These are phyloP conservation scores for Pseudolaguvia tuberculata DNA, from an alignment of 2,113 vertebrate genomes.

Conservation along the genomic window DNA sequence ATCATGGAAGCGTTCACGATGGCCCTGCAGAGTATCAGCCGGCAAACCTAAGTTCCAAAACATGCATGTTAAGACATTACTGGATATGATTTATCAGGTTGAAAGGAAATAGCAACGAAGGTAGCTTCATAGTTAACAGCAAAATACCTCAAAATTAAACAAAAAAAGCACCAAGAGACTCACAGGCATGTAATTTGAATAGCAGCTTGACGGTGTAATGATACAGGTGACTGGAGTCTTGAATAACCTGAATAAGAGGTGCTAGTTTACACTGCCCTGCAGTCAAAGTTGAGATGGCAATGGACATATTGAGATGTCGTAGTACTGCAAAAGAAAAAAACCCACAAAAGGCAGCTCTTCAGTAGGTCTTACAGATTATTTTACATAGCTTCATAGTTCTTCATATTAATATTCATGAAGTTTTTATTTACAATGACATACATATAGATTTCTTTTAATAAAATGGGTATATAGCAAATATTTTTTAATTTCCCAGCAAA, in stretches of 20 bases:
- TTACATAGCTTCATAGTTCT: too few relatives aligned
- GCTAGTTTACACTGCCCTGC: slow-evolving; percentile 93
- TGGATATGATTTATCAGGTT: too few relatives aligned
- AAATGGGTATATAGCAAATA: background rate
- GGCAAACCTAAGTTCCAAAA: slow-evolving; percentile 77
- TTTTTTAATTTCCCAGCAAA: too few relatives aligned
- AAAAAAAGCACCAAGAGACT: slow-evolving; percentile 52
- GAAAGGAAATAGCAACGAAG: too few relatives aligned
- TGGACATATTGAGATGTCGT: slow-evolving; percentile 91
- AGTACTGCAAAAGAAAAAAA: slow-evolving; percentile 69
- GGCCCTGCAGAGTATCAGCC: slow-evolving; percentile 87
- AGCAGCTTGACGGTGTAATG: slow-evolving; percentile 93
- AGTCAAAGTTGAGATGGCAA: slow-evolving; percentile 87
- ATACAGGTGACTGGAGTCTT: slow-evolving; percentile 96
- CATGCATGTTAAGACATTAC: background rate
- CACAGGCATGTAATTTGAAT: slow-evolving; percentile 95
- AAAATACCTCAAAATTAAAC: background rate
- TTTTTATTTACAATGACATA: too few relatives aligned
- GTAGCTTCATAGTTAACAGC: background rate
- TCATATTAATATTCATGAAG: background rate
- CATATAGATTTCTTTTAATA: background rate
- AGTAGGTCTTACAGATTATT: too few relatives aligned
- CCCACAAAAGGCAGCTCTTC: background rate
- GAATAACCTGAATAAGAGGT: slow-evolving; percentile 93
- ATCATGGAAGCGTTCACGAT: slow-evolving; percentile 92